Conservation (phyloP, 2,113 vertebrate species). For the Zeus faber region DNA sequence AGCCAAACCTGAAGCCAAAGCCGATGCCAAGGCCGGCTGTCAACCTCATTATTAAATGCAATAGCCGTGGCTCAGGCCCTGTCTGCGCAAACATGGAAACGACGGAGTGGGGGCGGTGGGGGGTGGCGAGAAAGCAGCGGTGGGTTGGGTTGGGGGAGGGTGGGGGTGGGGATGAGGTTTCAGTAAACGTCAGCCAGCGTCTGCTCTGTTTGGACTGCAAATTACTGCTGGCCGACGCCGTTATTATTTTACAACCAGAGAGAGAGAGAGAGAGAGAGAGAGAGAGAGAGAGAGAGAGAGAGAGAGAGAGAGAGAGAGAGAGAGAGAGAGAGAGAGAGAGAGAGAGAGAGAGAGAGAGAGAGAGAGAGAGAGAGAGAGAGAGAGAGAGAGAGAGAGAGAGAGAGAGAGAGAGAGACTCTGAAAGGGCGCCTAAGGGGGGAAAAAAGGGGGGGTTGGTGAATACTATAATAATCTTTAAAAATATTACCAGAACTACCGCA, state of each 20-base stretch:
- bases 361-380: conserved; percentile 30
- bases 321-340: background rate
- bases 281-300: conserved; percentile 72
- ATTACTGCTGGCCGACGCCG: conserved; percentile 97
- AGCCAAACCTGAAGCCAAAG: too few species aligned
- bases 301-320: background rate
- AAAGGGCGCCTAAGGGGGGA: conserved; percentile 74
- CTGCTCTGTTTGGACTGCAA: conserved; percentile 96
- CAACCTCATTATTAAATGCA: conserved; percentile 91
- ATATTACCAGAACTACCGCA: conserved; percentile 68
- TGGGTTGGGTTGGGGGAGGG: conserved; percentile 79
- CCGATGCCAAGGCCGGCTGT: conserved; percentile 83
- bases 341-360: conserved; percentile 6
- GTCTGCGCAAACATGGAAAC: conserved; percentile 92
- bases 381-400: conserved; percentile 26
- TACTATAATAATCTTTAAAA: conserved; percentile 81
- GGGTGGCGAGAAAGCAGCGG: conserved; percentile 13
- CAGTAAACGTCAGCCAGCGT: conserved; percentile 96
- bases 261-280: conserved; percentile 74
- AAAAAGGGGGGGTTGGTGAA: conserved; percentile 79
- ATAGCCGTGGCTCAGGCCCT: conserved; percentile 85
- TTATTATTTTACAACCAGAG: conserved; percentile 93
- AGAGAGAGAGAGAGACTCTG: conserved; percentile 18
- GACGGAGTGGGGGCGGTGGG: background rate
- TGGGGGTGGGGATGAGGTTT: conserved; percentile 92